Evolutionary conservation across 2,113 vertebrate species (phyloP).

Genomic region (Apteryx mantelli): DNA sequence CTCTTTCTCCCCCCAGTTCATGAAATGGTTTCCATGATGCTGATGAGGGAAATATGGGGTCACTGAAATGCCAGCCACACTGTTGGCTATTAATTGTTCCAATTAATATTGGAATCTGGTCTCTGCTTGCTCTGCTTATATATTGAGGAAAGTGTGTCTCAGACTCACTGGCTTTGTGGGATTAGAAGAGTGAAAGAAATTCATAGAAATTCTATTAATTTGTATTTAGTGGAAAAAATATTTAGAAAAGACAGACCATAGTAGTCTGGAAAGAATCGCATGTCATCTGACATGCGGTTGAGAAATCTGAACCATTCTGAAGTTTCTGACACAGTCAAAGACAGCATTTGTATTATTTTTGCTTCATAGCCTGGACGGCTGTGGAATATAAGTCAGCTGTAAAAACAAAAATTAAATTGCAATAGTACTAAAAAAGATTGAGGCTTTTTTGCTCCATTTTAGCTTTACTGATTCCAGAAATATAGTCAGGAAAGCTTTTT

Average conservation of each 20-base stretch:
- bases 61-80: background rate
- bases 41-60: background rate
- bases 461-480: background rate
- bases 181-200: background rate
- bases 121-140: background rate
- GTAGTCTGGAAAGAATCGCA: background rate
- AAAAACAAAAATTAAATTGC: background rate
- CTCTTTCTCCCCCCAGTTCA: background rate
- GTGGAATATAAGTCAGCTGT: background rate
- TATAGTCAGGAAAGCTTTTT: background rate
- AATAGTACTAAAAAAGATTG: background rate
- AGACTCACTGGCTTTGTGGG: background rate
- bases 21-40: background rate
- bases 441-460: fast-evolving
- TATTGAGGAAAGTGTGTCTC: background rate
- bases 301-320: background rate
- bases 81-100: background rate
- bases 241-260: background rate
- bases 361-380: background rate
- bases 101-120: background rate
- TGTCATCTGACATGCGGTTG: background rate
- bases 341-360: background rate
- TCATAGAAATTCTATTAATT: background rate
- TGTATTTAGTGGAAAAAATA: background rate
- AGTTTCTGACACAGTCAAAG: background rate